Conservation (phyloP, 2,888 invertebrate genomes). For the Dasysyrphus tricinctus region DNA sequence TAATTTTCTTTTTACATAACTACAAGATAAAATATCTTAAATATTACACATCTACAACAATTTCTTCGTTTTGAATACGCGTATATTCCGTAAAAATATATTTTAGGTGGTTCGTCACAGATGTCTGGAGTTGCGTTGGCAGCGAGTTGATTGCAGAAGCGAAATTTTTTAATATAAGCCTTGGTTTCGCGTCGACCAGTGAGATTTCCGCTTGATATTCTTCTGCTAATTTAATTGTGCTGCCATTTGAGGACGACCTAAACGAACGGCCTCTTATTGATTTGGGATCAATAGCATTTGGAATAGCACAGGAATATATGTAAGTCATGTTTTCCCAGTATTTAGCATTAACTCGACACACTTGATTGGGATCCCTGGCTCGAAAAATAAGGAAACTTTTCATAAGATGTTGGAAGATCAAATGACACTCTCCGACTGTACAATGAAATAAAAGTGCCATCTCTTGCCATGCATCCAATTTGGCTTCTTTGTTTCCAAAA, state of each 20-base stretch:
- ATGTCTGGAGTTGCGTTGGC: slow-evolving; percentile 49
- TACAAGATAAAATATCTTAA: not conserved
- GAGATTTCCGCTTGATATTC: slow-evolving; percentile 69
- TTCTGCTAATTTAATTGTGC: slow-evolving; percentile 63
- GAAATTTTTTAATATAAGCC: slow-evolving; percentile 54
- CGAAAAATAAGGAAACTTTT: slow-evolving; percentile 58
- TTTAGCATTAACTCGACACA: slow-evolving; percentile 58
- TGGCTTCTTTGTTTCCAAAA: slow-evolving; percentile 56
- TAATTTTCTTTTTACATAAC: slow-evolving; percentile 11
- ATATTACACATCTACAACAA: slow-evolving; percentile 57
- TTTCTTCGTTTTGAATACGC: slow-evolving; percentile 47
- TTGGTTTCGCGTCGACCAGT: slow-evolving; percentile 57
- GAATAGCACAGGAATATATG: slow-evolving; percentile 62
- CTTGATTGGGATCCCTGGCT: slow-evolving; percentile 58
- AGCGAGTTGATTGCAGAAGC: slow-evolving; percentile 62
- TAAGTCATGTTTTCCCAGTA: slow-evolving; percentile 70
- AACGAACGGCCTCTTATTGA: slow-evolving; percentile 53
- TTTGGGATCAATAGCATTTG: slow-evolving; percentile 53
- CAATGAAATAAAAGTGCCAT: slow-evolving; percentile 66
- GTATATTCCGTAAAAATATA: slow-evolving; percentile 37
- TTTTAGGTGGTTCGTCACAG: slow-evolving; percentile 45
- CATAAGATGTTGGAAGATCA: slow-evolving; percentile 66
- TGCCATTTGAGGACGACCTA: slow-evolving; percentile 37
- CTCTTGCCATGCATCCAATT: slow-evolving; percentile 65
- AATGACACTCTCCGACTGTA: slow-evolving; percentile 63